These are phyloP conservation scores for Anas georgica DNA, from an alignment of 2,797 vertebrate species.

Conservation along the genomic window DNA sequence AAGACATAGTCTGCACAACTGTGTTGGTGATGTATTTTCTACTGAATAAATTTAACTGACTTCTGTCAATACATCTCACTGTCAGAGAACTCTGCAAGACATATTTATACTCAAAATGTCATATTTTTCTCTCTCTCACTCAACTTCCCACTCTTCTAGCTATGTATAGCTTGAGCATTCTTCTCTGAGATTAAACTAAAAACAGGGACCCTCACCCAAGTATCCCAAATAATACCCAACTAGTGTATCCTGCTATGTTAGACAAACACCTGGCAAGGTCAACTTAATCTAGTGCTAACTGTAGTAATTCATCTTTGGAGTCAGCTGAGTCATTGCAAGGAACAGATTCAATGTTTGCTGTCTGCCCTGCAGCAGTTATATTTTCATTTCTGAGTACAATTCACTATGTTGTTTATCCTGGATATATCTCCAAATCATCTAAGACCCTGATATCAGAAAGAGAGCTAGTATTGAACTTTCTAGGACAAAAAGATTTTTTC, in stretches of 20 bases:
- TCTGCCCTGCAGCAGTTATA: slow-evolving; percentile 1
- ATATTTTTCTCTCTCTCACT: background rate
- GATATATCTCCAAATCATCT: slow-evolving; percentile 1
- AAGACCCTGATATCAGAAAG: slow-evolving; percentile 4
- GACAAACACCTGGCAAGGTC: background rate
- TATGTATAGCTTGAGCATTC: background rate
- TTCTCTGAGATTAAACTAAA: background rate
- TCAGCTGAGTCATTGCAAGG: background rate
- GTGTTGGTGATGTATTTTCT: background rate
- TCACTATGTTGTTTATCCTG: slow-evolving; percentile 21
- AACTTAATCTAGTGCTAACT: slow-evolving; percentile 17
- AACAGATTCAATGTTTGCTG: background rate
- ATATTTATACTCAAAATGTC: background rate
- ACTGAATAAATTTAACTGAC: slow-evolving; percentile 33
- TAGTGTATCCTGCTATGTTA: background rate
- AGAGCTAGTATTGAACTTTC: background rate
- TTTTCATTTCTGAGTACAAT: slow-evolving; percentile 29
- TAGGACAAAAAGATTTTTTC: slow-evolving; percentile 7
- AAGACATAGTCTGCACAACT: background rate
- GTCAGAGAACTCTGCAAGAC: background rate
- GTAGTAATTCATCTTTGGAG: slow-evolving; percentile 21
- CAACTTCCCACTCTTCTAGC: background rate
- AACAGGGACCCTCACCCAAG: background rate
- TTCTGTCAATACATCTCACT: slow-evolving; percentile 19
- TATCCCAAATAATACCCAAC: background rate